Evolutionary conservation across 2,113 vertebrate species (phyloP), one percentile per base, ranked within the genome.

Genomic region (Climacteris rufus): DNA sequence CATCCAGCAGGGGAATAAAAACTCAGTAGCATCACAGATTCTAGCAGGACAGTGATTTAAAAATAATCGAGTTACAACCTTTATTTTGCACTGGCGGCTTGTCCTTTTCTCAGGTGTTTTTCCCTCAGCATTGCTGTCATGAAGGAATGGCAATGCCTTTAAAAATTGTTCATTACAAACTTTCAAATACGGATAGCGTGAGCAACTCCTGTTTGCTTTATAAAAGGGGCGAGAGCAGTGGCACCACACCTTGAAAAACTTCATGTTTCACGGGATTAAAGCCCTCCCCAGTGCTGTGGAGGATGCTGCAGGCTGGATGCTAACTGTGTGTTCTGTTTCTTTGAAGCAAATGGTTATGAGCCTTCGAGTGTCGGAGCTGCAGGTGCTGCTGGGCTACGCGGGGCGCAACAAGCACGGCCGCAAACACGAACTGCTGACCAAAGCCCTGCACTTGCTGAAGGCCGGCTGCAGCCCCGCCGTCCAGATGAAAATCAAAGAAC

Each of bases 281-380:
- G 76, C 37, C 45, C 70, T 44, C 87, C 39, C 40, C 22, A 0
- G 11, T 2, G 23, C 5, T 2, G 27, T 1, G 33, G 59, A 8
- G n/a, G 49, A 2, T 80, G 82, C 40, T 84, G 70, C 53, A 74
- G 50, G 31, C 69, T 3, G 14, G 78, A 85, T 76, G 18, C 45
- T 94, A 87, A 96, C 16, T 52, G n/a, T 47, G 3, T 44, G 76
- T 97, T 96, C 89, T 88, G 91, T 98, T 92, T 97, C 91, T 95
- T 97, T 97, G 61, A 98, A 99, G 99, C 99, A 99, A 99, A 99
- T 99, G 99, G 99, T 99, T 98, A 99, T 99, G 99, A 99, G 99
- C 99, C 99, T 99, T 98, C 98, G 99, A 95, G 99, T 99, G 85
- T 99, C 99, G 77, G 99, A 99, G 97, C 99, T 99, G 96, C 99